A percentile compares a stretch with the other conserved stretches of the same genome.
Evolutionary conservation across 2,797 vertebrate species (phyloP).

Genomic region (Coregonus suidteri): DNA sequence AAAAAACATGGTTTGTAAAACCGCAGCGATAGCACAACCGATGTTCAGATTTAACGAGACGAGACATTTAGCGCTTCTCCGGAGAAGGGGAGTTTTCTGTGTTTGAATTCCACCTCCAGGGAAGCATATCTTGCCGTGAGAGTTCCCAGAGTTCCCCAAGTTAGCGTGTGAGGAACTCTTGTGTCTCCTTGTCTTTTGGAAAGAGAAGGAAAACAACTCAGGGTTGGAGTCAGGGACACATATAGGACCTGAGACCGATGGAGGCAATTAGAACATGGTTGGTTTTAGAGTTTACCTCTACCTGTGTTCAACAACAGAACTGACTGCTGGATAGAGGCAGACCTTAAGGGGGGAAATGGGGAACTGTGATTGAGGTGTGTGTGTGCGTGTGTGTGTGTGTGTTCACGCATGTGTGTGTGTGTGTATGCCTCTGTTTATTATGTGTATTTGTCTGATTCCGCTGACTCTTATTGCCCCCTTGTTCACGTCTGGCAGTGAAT

Average conservation of each 20-base stretch:
- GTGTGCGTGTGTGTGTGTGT: slow-evolving; percentile 26
- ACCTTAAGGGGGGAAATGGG: not conserved
- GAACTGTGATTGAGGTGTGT: slow-evolving; percentile 6
- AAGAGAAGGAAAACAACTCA: slow-evolving; percentile 15
- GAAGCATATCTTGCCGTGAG: slow-evolving; percentile 21
- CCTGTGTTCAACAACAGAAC: slow-evolving; percentile 13
- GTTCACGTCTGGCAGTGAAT: slow-evolving; percentile 63
- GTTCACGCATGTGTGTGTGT: slow-evolving; percentile 21
- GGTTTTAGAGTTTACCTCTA: slow-evolving; percentile 12
- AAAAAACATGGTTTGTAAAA: slow-evolving; percentile 14
- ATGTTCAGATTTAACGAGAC: slow-evolving; percentile 50
- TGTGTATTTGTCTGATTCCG: slow-evolving; percentile 48
- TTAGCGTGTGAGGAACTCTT: slow-evolving; percentile 28
- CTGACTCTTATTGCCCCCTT: slow-evolving; percentile 49
- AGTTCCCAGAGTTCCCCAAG: slow-evolving; percentile 28
- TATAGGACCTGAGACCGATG: slow-evolving; percentile 31
- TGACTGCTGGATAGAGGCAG: not conserved
- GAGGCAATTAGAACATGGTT: slow-evolving; percentile 25
- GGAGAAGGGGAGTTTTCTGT: slow-evolving; percentile 39
- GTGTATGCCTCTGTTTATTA: slow-evolving; percentile 36
- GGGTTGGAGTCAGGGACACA: slow-evolving; percentile 14
- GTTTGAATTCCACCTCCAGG: slow-evolving; percentile 25
- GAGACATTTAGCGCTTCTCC: slow-evolving; percentile 48
- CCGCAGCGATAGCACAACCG: slow-evolving; percentile 31
- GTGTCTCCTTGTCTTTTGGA: slow-evolving; percentile 11